Evolutionary conservation across 1,140 invertebrate species (phyloP).

Genomic region (Whitmania pigra): DNA sequence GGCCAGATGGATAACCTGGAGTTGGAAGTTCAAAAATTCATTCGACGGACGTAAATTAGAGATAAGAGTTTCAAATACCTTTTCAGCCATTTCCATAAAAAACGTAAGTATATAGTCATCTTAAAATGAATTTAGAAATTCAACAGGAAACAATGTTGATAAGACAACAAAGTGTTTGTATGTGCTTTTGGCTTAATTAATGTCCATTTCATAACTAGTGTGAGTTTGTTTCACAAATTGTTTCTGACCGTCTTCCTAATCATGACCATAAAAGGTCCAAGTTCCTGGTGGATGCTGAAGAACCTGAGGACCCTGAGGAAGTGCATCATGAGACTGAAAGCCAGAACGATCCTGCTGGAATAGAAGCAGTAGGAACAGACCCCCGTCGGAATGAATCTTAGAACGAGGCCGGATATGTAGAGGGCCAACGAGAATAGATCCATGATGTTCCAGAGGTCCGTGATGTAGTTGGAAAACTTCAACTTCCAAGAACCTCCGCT

Average conservation of each 20-base stretch:
- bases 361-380: conserved; percentile 26
- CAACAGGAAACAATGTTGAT: too few relatives aligned
- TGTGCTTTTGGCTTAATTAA: too few relatives aligned
- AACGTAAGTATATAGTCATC: too few relatives aligned
- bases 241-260: conserved; percentile 42
- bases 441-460: conserved; percentile 39
- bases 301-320: conserved; percentile 39
- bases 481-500: conserved; percentile 29
- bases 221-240: too few relatives aligned
- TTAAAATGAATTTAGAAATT: too few relatives aligned
- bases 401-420: conserved; percentile 34
- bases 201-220: too few relatives aligned
- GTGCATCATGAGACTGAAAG: conserved; percentile 36
- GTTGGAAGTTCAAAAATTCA: conserved; percentile 13
- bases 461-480: conserved; percentile 35
- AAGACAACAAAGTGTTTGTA: too few relatives aligned
- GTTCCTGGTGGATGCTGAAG: conserved; percentile 38
- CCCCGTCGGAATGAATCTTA: conserved; percentile 22
- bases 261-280: conserved; percentile 46
- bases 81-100: too few relatives aligned
- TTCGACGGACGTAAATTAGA: too few relatives aligned
- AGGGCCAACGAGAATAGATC: conserved; percentile 37
- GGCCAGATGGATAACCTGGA: conserved; percentile 41
- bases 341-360: conserved; percentile 33
- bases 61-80: too few relatives aligned